Evolutionary conservation across 2,113 vertebrate genomes (phyloP).

Genomic region (Alethe diademata): DNA sequence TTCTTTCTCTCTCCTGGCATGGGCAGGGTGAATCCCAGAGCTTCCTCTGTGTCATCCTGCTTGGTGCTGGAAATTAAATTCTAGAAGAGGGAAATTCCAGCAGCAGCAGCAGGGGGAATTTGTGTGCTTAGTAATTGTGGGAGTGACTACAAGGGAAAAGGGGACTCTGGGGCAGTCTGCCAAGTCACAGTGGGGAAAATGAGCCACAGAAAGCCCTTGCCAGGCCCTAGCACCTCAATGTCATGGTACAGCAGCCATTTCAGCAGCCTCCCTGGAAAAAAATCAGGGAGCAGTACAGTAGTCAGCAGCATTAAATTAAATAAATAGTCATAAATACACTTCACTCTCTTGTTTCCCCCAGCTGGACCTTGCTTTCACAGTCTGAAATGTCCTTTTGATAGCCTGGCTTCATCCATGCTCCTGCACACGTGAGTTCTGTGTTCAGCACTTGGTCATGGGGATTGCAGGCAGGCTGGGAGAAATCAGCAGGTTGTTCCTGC

Average conservation of each 20-base stretch:
- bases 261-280: slow-evolving; percentile 28
- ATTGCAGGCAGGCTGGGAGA: not conserved
- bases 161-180: not conserved
- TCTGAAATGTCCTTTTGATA: not conserved
- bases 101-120: not conserved
- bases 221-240: slow-evolving; percentile 23
- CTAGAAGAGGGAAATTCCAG: not conserved
- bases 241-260: not conserved
- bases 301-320: slow-evolving; percentile 57
- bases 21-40: not conserved
- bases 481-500: not conserved
- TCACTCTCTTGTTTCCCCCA: not conserved
- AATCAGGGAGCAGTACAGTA: slow-evolving; percentile 32
- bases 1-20: not conserved
- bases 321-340: slow-evolving; percentile 34
- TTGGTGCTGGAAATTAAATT: not conserved
- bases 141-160: not conserved
- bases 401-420: not conserved
- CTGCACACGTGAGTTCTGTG: not conserved
- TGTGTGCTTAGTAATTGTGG: not conserved
- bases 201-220: not conserved
- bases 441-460: not conserved
- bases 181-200: not conserved
- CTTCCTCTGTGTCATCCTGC: not conserved
- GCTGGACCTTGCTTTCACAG: not conserved